Percentiles rank a stretch among this genome's conserved stretches.
phyloP scores from a whole-genome alignment of 2,113 vertebrate species.

The Oryctolagus cuniculus region DNA sequence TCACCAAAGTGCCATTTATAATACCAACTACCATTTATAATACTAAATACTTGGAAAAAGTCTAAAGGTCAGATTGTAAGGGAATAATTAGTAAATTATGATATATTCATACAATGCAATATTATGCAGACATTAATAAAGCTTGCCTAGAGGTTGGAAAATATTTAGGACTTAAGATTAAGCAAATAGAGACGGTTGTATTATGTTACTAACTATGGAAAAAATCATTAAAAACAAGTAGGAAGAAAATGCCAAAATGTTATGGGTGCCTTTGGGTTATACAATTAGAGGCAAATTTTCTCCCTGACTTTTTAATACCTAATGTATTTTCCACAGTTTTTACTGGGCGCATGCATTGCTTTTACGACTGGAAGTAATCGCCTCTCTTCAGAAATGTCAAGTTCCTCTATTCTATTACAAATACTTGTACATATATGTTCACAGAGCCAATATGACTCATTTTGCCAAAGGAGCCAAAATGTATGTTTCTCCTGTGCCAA shows the following conservation, averaged over 20 bases:
- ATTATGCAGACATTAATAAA: constrained; percentile 42
- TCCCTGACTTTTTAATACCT: constrained; percentile 46
- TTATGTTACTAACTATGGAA: constrained; percentile 45
- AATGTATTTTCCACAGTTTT: constrained; percentile 55
- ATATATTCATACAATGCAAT: background rate
- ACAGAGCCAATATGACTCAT: background rate
- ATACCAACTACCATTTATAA: constrained; percentile 47
- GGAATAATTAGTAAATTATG: constrained; percentile 52
- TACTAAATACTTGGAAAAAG: constrained; percentile 37
- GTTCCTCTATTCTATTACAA: background rate
- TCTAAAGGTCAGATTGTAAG: constrained; percentile 35
- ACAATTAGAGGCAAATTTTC: constrained; percentile 42
- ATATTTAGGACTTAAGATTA: constrained; percentile 51
- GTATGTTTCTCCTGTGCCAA: background rate
- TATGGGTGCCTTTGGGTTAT: background rate
- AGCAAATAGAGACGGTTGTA: background rate
- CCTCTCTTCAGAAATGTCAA: constrained; percentile 21
- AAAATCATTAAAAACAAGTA: constrained; percentile 54
- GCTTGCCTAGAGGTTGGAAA: constrained; percentile 34
- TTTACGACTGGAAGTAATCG: constrained; percentile 41
- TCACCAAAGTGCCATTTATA: constrained; percentile 49
- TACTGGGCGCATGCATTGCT: background rate
- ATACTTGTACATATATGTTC: background rate
- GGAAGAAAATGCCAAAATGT: constrained; percentile 56
- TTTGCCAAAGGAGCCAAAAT: constrained; percentile 30